Evolutionary conservation across 2,797 vertebrate species (phyloP).

Genomic region (Lates japonicus): DNA sequence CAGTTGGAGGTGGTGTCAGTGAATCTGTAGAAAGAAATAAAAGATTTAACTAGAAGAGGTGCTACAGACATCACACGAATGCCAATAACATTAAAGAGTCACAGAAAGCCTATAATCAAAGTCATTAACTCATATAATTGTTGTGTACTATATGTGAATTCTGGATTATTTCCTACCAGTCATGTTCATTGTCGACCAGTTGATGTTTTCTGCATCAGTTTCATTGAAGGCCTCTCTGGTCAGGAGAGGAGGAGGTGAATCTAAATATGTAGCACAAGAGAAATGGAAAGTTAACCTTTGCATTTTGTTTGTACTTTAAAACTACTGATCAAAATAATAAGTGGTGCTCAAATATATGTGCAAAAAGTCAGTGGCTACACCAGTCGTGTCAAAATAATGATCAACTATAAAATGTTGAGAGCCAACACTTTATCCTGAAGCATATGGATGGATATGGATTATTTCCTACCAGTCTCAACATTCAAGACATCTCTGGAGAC

Average conservation of each 20-base stretch:
- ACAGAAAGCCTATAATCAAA: neutral
- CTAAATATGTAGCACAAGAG: slow-evolving; percentile 10
- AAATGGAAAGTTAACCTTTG: neutral
- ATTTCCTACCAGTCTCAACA: no score
- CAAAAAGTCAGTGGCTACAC: no score
- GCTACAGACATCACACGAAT: neutral
- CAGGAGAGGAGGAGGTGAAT: slow-evolving; percentile 12
- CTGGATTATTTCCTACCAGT: slow-evolving; percentile 18
- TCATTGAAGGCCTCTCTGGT: neutral
- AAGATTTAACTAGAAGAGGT: neutral
- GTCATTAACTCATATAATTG: neutral
- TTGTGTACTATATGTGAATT: neutral
- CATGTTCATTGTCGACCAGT: neutral
- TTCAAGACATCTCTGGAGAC: no score
- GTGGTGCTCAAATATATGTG: no score
- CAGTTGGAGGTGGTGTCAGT: slow-evolving; percentile 10
- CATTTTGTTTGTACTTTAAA: no score
- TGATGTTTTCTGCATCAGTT: slow-evolving; percentile 12
- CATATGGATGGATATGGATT: no score
- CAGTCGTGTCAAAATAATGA: no score
- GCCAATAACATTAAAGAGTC: neutral
- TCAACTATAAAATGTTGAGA: no score
- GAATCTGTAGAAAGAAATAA: slow-evolving; percentile 35
- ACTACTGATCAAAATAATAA: no score
- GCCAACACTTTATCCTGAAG: no score